phyloP scores from a whole-genome alignment of 2,113 vertebrate genomes.

The Tachysurus fulvidraco region DNA sequence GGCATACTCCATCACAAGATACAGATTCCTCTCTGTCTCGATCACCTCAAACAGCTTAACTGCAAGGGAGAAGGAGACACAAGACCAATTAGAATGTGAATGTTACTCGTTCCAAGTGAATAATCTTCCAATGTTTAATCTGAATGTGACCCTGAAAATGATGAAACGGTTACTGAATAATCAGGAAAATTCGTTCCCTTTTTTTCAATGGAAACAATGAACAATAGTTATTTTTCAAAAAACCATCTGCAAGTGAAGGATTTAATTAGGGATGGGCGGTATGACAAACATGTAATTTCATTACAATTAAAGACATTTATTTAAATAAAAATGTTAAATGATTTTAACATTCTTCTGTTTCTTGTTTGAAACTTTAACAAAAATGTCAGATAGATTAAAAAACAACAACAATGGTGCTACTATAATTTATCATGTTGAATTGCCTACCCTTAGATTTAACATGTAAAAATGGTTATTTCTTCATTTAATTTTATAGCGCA shows the following conservation, averaged over 20 bases:
- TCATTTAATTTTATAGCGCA: neutral
- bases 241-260: neutral
- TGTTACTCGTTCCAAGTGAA: neutral
- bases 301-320: neutral
- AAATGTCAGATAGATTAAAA: neutral
- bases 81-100: neutral
- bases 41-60: conserved; percentile 91
- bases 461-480: neutral
- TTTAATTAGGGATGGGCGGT: neutral
- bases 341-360: neutral
- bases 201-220: neutral
- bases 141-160: neutral
- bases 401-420: neutral
- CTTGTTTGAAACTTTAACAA: neutral
- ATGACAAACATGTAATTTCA: neutral
- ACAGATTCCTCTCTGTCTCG: conserved; percentile 89
- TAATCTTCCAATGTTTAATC: neutral
- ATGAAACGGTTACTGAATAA: neutral
- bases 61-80: conserved; percentile 47
- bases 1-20: conserved; percentile 90
- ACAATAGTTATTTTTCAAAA: neutral
- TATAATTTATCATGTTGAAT: neutral
- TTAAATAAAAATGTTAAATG: neutral
- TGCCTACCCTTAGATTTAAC: neutral
- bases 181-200: neutral